phyloP scores from a whole-genome alignment of 23 tunicate genomes.

The Styela clava region DNA sequence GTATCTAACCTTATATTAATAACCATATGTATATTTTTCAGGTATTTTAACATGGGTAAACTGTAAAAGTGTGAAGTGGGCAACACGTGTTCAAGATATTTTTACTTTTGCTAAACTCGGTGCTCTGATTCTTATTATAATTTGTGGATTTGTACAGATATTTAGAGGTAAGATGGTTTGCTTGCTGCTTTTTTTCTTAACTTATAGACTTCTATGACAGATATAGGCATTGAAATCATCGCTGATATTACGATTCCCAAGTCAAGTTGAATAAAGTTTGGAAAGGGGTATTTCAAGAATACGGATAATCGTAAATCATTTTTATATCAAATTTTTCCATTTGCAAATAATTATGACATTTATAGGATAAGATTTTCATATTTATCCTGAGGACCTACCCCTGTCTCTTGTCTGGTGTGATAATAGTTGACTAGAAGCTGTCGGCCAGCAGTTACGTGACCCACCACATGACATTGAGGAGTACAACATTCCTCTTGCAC shows the following conservation, averaged over 20 bases:
- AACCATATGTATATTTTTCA: constrained; percentile 17
- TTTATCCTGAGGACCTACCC: no score
- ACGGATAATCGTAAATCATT: no score
- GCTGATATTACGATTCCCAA: background rate
- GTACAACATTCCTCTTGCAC: no score
- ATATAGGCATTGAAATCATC: background rate
- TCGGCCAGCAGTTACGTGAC: no score
- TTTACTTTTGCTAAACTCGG: constrained; percentile 82
- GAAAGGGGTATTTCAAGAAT: background rate
- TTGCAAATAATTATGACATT: background rate
- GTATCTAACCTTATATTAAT: no score
- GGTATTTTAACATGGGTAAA: constrained; percentile 94
- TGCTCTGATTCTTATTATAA: constrained; percentile 75
- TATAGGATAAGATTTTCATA: background rate
- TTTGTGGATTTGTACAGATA: constrained; percentile 78
- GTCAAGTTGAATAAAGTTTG: no score
- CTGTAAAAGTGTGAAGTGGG: constrained; percentile 80
- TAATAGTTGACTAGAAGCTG: no score
- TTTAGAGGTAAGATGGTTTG: constrained; percentile 66
- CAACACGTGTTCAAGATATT: constrained; percentile 84
- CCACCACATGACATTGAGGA: no score
- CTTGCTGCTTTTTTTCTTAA: background rate
- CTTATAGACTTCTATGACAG: background rate
- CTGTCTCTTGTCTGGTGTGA: no score
- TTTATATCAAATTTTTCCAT: background rate